Percentiles rank a stretch among this genome's conserved stretches.
These are phyloP conservation scores for Desmodus rotundus DNA, from an alignment of 2,113 vertebrate species.

Conservation along the genomic window DNA sequence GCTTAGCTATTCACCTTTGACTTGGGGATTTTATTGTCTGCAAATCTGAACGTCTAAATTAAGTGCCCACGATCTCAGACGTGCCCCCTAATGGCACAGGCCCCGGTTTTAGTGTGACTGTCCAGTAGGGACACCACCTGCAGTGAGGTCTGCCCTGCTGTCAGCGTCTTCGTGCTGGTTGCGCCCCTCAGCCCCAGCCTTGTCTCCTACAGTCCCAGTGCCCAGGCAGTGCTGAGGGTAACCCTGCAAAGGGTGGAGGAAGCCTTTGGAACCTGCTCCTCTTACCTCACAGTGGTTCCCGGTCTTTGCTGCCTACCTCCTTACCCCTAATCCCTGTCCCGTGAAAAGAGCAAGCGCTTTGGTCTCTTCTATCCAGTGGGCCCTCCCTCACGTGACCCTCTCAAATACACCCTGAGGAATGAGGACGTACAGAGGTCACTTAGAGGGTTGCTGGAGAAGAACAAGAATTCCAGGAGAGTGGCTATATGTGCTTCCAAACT, in stretches of 20 bases:
- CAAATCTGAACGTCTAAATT: no score
- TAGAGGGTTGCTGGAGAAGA: background rate
- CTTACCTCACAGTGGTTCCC: constrained; percentile 29
- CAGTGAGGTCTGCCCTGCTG: constrained; percentile 17
- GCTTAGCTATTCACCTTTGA: no score
- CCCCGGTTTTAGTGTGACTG: constrained; percentile 36
- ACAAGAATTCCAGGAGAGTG: background rate
- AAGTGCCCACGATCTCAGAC: no score
- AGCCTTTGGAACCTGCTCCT: constrained; percentile 36
- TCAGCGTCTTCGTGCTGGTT: background rate
- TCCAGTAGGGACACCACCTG: constrained; percentile 41
- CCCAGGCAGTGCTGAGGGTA: background rate
- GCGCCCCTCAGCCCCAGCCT: constrained; percentile 42
- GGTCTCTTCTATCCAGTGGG: constrained; percentile 36
- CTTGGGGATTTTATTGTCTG: no score
- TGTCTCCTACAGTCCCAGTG: constrained; percentile 33
- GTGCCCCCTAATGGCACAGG: background rate
- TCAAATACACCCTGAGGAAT: constrained; percentile 43
- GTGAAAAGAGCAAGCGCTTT: constrained; percentile 23
- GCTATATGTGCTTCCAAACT: background rate
- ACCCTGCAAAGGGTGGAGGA: background rate
- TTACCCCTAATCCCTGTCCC: no score
- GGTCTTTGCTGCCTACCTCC: constrained; percentile 20
- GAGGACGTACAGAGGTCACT: background rate
- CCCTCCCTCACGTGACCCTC: background rate